phyloP scores from a whole-genome alignment of 1,140 invertebrate genomes.

The Portunus trituberculatus region DNA sequence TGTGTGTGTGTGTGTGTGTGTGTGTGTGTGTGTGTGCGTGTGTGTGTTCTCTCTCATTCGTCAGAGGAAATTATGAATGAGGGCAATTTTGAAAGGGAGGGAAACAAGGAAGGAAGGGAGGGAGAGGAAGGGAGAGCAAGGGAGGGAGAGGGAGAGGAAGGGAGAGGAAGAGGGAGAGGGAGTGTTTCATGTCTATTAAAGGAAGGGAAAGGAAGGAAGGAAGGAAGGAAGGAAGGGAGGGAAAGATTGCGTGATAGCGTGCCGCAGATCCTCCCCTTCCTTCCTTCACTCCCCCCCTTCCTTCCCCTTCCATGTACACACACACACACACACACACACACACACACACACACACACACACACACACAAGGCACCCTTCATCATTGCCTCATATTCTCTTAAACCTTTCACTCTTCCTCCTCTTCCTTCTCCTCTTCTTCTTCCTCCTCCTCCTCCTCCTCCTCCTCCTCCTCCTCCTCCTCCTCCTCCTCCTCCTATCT shows the following conservation, averaged over 20 bases:
- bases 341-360: neutral
- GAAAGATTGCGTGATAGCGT: neutral
- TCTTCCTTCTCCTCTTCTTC: neutral
- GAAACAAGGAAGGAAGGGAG: neutral
- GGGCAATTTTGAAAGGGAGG: neutral
- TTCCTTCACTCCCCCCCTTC: neutral
- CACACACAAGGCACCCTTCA: neutral
- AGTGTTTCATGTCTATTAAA: too few relatives aligned
- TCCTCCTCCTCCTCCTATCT: neutral
- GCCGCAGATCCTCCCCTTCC: neutral
- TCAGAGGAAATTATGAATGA: constrained; percentile 13
- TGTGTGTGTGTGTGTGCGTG: constrained; percentile 4
- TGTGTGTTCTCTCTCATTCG: neutral
- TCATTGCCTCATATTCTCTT: neutral
- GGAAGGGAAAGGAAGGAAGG: neutral
- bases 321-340: neutral
- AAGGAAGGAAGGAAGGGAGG: neutral
- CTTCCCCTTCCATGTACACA: neutral
- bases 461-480: too few relatives aligned
- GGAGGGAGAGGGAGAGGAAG: neutral
- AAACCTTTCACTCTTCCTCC: neutral
- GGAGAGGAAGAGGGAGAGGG: neutral
- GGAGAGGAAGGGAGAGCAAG: neutral
- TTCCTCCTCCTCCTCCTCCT: neutral
- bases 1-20: neutral